Evolutionary conservation across 2,888 invertebrate genomes (phyloP).

Genomic region (Diabrotica balteata): DNA sequence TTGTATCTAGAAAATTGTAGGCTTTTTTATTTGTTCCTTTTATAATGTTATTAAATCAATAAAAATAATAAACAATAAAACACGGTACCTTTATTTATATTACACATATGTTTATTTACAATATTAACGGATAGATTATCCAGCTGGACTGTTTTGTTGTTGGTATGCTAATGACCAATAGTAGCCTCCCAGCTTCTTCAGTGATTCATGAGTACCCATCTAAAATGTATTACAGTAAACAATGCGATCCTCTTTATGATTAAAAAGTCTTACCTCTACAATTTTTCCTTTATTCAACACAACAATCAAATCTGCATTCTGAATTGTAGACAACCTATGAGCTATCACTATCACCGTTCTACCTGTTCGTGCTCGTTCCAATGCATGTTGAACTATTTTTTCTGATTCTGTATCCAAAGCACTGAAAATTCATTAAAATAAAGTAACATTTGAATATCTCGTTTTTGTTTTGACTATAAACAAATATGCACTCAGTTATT

Average conservation of each 20-base stretch:
- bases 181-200: constrained; percentile 79
- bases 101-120: too few relatives aligned
- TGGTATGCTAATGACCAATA: constrained; percentile 87
- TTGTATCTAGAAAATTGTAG: too few relatives aligned
- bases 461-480: not conserved
- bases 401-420: constrained; percentile 94
- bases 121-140: constrained; percentile 3
- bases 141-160: constrained; percentile 61
- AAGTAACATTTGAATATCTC: constrained; percentile 13
- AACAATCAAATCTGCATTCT: constrained; percentile 90
- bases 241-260: too few relatives aligned
- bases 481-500: too few relatives aligned
- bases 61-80: too few relatives aligned
- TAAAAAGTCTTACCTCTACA: constrained; percentile 71
- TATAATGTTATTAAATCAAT: too few relatives aligned
- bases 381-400: constrained; percentile 85
- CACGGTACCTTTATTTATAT: too few relatives aligned
- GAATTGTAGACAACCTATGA: constrained; percentile 89
- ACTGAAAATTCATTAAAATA: constrained; percentile 61
- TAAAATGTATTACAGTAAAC: constrained; percentile 56
- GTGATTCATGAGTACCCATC: constrained; percentile 84
- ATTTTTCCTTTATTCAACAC: constrained; percentile 85
- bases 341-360: constrained; percentile 95
- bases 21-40: too few relatives aligned
- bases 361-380: constrained; percentile 83